phyloP scores from a whole-genome alignment of 2,888 invertebrate genomes.

The Leptopilina drosophilae region DNA sequence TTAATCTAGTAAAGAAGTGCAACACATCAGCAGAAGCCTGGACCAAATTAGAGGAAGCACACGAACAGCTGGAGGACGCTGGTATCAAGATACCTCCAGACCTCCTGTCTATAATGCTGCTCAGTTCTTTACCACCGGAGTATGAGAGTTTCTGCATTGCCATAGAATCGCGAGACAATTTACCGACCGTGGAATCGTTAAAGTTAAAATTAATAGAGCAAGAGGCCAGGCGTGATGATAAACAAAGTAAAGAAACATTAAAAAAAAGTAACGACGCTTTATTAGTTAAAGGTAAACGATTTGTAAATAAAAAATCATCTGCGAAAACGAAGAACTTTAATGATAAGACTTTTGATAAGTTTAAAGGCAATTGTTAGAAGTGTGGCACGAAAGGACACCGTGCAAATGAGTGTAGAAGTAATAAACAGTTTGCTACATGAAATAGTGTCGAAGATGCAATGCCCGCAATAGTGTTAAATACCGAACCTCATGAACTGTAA shows the following conservation, averaged over 20 bases:
- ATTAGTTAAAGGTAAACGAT: not conserved
- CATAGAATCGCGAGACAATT: too few species aligned
- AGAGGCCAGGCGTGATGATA: not conserved
- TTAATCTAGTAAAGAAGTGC: not conserved
- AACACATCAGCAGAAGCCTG: not conserved
- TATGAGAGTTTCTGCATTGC: too few species aligned
- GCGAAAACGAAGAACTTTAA: not conserved
- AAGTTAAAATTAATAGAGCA: too few species aligned
- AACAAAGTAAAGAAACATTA: not conserved
- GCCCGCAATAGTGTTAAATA: not conserved
- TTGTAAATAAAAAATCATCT: not conserved
- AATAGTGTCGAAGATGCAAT: slow-evolving; percentile 11
- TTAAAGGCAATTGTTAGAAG: not conserved
- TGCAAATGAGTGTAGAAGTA: not conserved
- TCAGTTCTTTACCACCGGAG: too few species aligned
- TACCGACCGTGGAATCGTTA: too few species aligned
- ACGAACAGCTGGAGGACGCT: not conserved
- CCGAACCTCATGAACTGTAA: not conserved
- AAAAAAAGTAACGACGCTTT: not conserved
- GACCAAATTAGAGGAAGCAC: not conserved
- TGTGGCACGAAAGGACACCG: not conserved
- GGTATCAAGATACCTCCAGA: too few species aligned
- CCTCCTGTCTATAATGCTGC: too few species aligned
- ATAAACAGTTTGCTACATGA: not conserved
- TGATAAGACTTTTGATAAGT: not conserved